These are phyloP conservation scores for Pogonomyrmex californicus DNA, from an alignment of 1,140 invertebrate genomes.

Conservation along the genomic window DNA sequence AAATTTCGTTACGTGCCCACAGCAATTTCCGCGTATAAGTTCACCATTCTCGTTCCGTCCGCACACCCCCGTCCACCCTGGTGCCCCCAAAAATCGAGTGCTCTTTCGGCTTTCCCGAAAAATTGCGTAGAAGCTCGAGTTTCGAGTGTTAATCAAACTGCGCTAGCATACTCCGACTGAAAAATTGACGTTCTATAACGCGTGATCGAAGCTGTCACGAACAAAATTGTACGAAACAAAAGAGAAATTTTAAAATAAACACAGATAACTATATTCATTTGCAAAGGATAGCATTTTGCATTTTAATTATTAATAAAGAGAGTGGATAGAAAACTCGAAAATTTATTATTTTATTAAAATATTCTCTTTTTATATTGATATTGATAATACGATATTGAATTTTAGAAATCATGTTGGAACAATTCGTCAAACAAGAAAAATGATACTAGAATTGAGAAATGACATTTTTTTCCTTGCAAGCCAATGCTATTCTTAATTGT, in stretches of 20 bases:
- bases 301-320: neutral
- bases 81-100: conserved; percentile 31
- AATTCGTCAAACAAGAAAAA: neutral
- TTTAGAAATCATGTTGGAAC: neutral
- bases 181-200: conserved; percentile 28
- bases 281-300: neutral
- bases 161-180: neutral
- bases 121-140: conserved; percentile 37
- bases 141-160: conserved; percentile 44
- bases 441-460: neutral
- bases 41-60: neutral
- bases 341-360: neutral
- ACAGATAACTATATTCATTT: neutral
- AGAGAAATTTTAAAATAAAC: neutral
- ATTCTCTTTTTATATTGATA: neutral
- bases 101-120: conserved; percentile 41
- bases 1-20: conserved; percentile 74
- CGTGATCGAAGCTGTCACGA: conserved; percentile 1
- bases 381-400: neutral
- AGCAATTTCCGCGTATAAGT: conserved; percentile 69
- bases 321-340: neutral
- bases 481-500: conserved; percentile 40
- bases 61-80: neutral
- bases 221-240: neutral
- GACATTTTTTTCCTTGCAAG: neutral